Base-by-base conservation (phyloP, 2,797 vertebrate species). In the Melanotaenia pygmaea region DNA sequence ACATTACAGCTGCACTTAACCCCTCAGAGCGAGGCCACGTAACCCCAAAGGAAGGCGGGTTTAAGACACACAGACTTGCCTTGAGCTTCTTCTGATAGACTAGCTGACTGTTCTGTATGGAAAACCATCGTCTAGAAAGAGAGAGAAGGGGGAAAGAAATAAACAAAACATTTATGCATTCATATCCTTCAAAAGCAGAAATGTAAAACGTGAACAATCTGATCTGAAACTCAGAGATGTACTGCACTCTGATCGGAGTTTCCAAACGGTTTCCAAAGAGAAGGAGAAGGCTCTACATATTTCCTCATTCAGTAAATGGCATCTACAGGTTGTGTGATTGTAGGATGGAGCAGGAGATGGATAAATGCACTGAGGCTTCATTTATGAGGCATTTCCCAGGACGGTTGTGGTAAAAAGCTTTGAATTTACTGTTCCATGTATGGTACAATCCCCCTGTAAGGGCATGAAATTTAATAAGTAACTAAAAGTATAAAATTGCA, bases 11-110 rank as follows among this genome's bases (percentile, higher is more conserved):
- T 74, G 76, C 86, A 85, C 79, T 89, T 86, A 89, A 86, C 72
- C 85, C 70, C 72, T 69, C 5, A 24, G 18, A 71, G 66, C 59
- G 20, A 47, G 14, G 6, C 64, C 67, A 20, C 57, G 38, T 60
- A 28, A 68, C 61, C 66, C 51, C 6, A 0, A 1, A 2, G 62
- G 60, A 45, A 5, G 61, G 37, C 32, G 70, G 62, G 57, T 43
- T 0, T 0, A 13, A 64, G 26, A 72, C 26, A 57, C 18, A 50
- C 59, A 34, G 37, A 89, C 94, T 85, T 88, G 93, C 98, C 94
- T 99, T 99, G 69, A 99, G 93, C 84, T 97, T 99, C 76, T 99
- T 99, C 95, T 99, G 98, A 90, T 99, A 99, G 50, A 99, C 98
- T 90, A 99, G 94, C 92, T 99, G 98, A 84, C 97, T 99, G 93